A percentile compares a stretch with the other conserved stretches of the same genome.
These are phyloP conservation scores for Pristiophorus japonicus DNA, from an alignment of 2,113 vertebrate species.

Conservation along the genomic window DNA sequence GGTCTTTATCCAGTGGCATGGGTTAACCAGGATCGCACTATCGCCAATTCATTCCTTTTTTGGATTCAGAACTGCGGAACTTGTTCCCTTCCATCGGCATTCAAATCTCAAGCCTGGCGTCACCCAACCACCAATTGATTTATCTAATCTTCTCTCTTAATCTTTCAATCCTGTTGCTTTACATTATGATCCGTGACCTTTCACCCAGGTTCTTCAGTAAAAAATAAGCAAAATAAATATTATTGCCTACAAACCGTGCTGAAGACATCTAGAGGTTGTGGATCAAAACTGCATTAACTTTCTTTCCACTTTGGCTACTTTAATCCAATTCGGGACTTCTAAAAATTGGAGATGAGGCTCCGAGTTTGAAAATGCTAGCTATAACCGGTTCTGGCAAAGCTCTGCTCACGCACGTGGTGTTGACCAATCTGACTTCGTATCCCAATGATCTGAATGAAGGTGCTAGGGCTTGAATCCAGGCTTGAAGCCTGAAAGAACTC, in stretches of 20 bases:
- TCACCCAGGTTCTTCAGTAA: background rate
- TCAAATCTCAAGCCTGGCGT: background rate
- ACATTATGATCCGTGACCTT: background rate
- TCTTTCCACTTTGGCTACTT: background rate
- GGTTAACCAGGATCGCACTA: too few relatives aligned
- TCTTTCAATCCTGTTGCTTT: background rate
- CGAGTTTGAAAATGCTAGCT: background rate
- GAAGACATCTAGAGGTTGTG: too few relatives aligned
- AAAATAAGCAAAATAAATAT: background rate
- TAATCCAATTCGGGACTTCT: background rate
- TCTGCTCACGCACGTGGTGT: background rate
- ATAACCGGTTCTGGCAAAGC: background rate
- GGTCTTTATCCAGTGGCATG: too few relatives aligned
- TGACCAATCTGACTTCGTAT: background rate
- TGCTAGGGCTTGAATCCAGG: background rate
- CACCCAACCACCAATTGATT: background rate
- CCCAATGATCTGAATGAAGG: background rate
- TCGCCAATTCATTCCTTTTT: too few relatives aligned
- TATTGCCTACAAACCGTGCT: background rate
- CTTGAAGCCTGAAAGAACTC: background rate
- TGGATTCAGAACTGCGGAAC: too few relatives aligned
- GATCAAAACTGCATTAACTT: background rate
- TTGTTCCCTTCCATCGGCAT: background rate
- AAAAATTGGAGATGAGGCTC: background rate
- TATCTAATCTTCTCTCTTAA: too few relatives aligned